These are phyloP conservation scores for Microtus richardsoni DNA, from an alignment of 2,113 vertebrate genomes.

Conservation along the genomic window DNA sequence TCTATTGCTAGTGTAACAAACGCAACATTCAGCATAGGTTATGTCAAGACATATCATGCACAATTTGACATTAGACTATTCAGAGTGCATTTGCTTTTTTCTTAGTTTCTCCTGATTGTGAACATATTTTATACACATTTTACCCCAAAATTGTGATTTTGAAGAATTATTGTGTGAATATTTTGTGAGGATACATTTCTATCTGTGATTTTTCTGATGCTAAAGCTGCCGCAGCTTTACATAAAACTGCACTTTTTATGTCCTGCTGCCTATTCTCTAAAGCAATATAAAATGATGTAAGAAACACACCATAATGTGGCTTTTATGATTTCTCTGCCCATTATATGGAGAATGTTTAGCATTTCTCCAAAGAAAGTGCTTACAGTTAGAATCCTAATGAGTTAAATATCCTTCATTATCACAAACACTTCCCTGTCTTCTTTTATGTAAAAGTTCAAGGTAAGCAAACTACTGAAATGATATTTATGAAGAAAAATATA, in stretches of 20 bases:
- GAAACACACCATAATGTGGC: conserved; percentile 9
- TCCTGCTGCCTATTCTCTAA: conserved; percentile 54
- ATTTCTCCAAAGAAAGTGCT: conserved; percentile 65
- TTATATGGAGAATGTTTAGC: conserved; percentile 51
- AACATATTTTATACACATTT: not conserved
- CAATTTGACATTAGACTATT: not conserved
- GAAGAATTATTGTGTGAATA: conserved; percentile 5
- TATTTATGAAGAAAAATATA: conserved; percentile 12
- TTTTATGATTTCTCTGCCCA: conserved; percentile 63
- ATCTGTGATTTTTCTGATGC: conserved; percentile 34
- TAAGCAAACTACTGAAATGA: conserved; percentile 59
- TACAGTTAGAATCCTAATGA: conserved; percentile 70
- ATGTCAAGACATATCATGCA: not conserved
- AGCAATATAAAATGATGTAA: conserved; percentile 49
- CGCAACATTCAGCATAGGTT: not conserved
- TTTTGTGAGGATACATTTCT: conserved; percentile 24
- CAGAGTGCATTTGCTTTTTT: not conserved
- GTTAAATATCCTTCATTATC: conserved; percentile 57
- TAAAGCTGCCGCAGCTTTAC: conserved; percentile 47
- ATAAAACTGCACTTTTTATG: conserved; percentile 59
- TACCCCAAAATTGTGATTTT: not conserved
- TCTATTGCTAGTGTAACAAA: not conserved
- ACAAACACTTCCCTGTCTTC: conserved; percentile 41
- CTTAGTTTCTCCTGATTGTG: not conserved
- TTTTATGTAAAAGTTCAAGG: conserved; percentile 46